Conservation (phyloP, 2,888 invertebrate genomes). For the Mycalesis mineus region DNA sequence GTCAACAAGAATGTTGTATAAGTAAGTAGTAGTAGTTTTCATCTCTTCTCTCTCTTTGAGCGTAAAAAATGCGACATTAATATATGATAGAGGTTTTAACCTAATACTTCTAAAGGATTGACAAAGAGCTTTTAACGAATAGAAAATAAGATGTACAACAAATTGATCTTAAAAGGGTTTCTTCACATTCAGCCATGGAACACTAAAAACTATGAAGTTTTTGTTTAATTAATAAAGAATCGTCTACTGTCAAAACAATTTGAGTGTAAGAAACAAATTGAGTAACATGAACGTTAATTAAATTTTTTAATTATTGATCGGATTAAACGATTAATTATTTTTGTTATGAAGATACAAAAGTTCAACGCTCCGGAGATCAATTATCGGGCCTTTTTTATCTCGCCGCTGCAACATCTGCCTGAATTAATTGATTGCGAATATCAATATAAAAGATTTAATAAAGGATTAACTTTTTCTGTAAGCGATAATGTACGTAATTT, state of each 20-base stretch:
- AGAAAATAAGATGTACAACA: no score
- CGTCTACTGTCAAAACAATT: not conserved
- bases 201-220: not conserved
- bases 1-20: no score
- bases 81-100: no score
- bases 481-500: not conserved
- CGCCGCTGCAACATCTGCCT: not conserved
- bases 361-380: slow-evolving; percentile 1
- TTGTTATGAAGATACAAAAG: not conserved
- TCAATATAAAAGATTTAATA: not conserved
- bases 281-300: not conserved
- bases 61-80: no score
- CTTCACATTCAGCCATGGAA: not conserved
- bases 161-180: no score
- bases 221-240: not conserved
- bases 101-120: no score
- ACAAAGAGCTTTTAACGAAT: no score
- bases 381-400: not conserved
- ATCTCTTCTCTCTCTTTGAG: no score
- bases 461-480: not conserved
- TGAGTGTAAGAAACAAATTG: not conserved
- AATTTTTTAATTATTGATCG: not conserved
- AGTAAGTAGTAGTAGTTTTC: no score
- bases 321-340: not conserved
- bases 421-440: not conserved